Conservation (phyloP, 2,113 vertebrate species). For the Tiliqua scincoides region DNA sequence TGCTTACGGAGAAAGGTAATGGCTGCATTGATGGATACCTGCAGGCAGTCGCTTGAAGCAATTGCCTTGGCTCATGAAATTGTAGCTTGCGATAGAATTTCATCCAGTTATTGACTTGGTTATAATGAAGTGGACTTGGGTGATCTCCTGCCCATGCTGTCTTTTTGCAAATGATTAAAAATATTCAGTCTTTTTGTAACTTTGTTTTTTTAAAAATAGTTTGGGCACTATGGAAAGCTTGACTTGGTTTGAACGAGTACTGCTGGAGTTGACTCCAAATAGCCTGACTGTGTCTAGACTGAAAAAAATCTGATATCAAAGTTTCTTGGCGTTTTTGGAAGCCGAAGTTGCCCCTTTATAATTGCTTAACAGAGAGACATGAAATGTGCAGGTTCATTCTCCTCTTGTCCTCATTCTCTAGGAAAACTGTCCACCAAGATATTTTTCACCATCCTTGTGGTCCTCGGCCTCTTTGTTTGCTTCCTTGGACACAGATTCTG, state of each 20-base stretch:
- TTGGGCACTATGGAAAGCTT: neutral
- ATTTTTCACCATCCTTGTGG: conserved; percentile 85
- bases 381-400: neutral
- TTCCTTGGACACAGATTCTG: conserved; percentile 94
- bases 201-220: neutral
- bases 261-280: neutral
- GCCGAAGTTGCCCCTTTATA: neutral
- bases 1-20: too few relatives aligned
- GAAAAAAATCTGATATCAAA: neutral
- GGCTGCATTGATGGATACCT: too few relatives aligned
- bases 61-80: too few relatives aligned
- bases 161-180: too few relatives aligned
- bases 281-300: neutral
- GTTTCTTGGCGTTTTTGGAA: neutral
- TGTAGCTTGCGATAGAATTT: too few relatives aligned
- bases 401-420: conserved; percentile 58
- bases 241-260: neutral
- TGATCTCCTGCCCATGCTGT: too few relatives aligned
- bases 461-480: conserved; percentile 90
- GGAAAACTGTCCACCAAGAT: conserved; percentile 88
- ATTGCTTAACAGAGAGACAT: neutral
- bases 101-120: too few relatives aligned
- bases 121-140: too few relatives aligned
- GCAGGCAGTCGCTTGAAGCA: too few relatives aligned
- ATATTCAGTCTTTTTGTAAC: neutral